A percentile compares a stretch with the other conserved stretches of the same genome.
phyloP scores from a whole-genome alignment of 2,797 vertebrate species.

The Ctenopoma multispine region DNA sequence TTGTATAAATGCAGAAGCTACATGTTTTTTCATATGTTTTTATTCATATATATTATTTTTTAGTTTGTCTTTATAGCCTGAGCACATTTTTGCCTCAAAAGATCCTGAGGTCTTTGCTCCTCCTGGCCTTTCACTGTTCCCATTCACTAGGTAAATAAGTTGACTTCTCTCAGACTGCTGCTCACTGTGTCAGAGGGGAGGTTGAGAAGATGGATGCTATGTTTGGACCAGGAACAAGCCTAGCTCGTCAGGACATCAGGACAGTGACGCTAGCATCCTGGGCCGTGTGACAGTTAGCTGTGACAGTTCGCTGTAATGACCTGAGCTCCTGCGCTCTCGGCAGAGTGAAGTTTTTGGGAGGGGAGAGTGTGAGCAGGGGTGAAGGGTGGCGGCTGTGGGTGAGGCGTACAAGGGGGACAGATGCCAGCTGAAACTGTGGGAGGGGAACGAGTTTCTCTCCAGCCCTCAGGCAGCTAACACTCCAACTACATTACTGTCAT shows the following conservation, averaged over 20 bases:
- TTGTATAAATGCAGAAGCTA: not conserved
- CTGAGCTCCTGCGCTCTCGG: slow-evolving; percentile 76
- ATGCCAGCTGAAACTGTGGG: slow-evolving; percentile 81
- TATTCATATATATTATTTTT: not conserved
- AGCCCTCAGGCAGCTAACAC: slow-evolving; percentile 77
- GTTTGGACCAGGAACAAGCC: slow-evolving; percentile 73
- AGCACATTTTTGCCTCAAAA: not conserved
- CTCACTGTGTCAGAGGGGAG: slow-evolving; percentile 51
- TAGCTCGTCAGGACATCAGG: slow-evolving; percentile 64
- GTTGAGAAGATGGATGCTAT: slow-evolving; percentile 73
- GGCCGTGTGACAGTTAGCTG: slow-evolving; percentile 74
- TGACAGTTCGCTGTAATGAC: slow-evolving; percentile 85
- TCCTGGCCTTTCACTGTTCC: slow-evolving; percentile 14
- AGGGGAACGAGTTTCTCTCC: slow-evolving; percentile 79
- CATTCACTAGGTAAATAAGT: slow-evolving; percentile 55
- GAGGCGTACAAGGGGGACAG: slow-evolving; percentile 70
- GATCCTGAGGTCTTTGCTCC: slow-evolving; percentile 7
- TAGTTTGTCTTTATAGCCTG: not conserved
- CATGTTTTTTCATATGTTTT: not conserved
- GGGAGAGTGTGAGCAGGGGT: slow-evolving; percentile 26
- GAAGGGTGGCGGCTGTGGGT: slow-evolving; percentile 65
- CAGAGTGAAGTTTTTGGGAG: slow-evolving; percentile 69
- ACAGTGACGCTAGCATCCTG: slow-evolving; percentile 68
- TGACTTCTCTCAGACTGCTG: slow-evolving; percentile 49
- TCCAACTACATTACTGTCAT: slow-evolving; percentile 82